Base-by-base conservation (phyloP, 2,888 invertebrate genomes). In the Calliopum simillimum region DNA sequence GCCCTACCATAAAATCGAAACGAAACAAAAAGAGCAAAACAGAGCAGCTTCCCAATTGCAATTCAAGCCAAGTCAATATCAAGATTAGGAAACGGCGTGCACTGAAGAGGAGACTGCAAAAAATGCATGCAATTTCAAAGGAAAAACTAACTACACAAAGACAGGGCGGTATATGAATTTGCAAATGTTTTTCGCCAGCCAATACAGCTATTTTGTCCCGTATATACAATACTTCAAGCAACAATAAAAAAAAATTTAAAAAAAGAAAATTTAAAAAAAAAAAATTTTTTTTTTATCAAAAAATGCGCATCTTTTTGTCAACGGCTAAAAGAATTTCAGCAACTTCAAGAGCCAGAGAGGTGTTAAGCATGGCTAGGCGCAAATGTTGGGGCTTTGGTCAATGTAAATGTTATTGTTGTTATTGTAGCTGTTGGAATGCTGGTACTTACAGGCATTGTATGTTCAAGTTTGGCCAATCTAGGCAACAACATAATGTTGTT, bases 221-320 rank as follows among this genome's bases (percentile, higher is more conserved):
- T 19, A 61, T 61, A 19, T n/a, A 55, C 4, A n/a, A n/a, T n/a
- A 13, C n/a, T 49, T 6, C 8, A 51, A 53, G 1, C 19, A 16
- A n/a, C 12, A 21, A 46, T 4, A 44, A 44, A 5, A 13, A 8
- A 25, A 58, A 41, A 23, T 1, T 6, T 2, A 3, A 19, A 43
- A 43, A 41, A 21, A 55, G 5, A 16, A n/a, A n/a, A n/a, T n/a
- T n/a, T n/a, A n/a, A 43, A 49, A 56, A 49, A 62, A 44, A 41
- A 67, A 66, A 59, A 67, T n/a, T n/a, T 1, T 41, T 62, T 33
- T 70, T 69, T 74, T 75, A 76, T 76, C 75, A 73, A 73, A 71
- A 76, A 71, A 75, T 76, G 73, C 75, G 75, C 75, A 76, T 75
- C 75, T 75, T 75, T 76, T 75, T 74, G 74, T 76, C 67, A 67